Conservation (phyloP, 2,113 vertebrate genomes). For the Abramis brama region DNA sequence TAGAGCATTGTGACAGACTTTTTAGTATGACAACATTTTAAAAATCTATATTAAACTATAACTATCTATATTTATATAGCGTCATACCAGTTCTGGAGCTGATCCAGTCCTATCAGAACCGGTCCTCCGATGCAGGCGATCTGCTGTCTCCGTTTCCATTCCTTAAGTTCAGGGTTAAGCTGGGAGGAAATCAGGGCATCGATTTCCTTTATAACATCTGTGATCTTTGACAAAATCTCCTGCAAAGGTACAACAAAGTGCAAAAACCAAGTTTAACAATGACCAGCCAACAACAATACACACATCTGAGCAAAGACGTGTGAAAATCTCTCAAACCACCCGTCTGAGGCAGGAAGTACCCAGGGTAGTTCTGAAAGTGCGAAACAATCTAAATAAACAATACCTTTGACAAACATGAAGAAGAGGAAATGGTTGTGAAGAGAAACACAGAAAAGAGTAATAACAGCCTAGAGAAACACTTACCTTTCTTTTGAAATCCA, state of each 20-base stretch:
- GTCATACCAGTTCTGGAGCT: constrained; percentile 93
- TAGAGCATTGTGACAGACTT: neutral
- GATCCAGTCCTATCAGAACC: constrained; percentile 87
- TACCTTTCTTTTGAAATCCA: constrained; percentile 96
- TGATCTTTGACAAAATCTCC: constrained; percentile 91
- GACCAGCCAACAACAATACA: neutral
- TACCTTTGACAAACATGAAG: neutral
- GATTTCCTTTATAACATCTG: constrained; percentile 86
- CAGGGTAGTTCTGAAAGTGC: neutral
- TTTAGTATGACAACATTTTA: neutral
- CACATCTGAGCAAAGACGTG: neutral
- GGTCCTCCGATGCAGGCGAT: constrained; percentile 93
- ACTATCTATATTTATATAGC: neutral
- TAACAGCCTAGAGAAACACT: constrained; percentile 11
- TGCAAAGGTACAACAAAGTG: constrained; percentile 56
- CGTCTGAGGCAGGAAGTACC: neutral
- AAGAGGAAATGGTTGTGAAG: neutral
- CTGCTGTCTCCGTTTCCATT: constrained; percentile 94
- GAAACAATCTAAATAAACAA: neutral
- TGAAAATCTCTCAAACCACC: constrained; percentile 11
- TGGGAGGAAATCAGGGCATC: constrained; percentile 85
- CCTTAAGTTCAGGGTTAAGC: constrained; percentile 87
- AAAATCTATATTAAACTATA: neutral
- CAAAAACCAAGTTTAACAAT: neutral
- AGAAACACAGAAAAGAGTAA: neutral